Percentiles rank a stretch among this genome's conserved stretches.
phyloP scores from a whole-genome alignment of 64 coral and sea anemone species.

The Actinia equina region DNA sequence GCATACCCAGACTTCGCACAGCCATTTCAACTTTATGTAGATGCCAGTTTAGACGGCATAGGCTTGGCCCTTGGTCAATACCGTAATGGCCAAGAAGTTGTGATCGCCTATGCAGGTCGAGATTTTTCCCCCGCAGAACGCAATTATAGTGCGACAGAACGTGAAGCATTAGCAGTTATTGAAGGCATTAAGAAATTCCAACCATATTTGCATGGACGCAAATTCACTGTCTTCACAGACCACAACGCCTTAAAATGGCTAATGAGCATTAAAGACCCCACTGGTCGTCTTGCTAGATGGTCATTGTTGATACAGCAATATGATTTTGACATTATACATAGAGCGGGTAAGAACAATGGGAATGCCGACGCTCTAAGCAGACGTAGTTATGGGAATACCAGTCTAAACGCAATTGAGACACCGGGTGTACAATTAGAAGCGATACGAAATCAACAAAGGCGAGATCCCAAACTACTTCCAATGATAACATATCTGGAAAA shows the following conservation, averaged over 20 bases:
- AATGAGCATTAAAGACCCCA: background rate
- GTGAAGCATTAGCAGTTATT: constrained; percentile 16
- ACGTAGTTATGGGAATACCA: background rate
- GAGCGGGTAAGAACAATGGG: background rate
- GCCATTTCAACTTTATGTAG: constrained; percentile 5
- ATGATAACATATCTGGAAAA: background rate
- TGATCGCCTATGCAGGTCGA: constrained; percentile 23
- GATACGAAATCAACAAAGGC: background rate
- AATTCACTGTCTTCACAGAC: constrained; percentile 22
- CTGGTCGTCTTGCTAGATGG: constrained; percentile 20
- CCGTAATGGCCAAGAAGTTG: constrained; percentile 2
- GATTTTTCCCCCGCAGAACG: constrained; percentile 20
- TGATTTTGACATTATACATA: constrained; percentile 24
- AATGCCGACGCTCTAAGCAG: background rate
- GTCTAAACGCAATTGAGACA: background rate
- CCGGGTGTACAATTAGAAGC: background rate
- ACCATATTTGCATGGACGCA: constrained; percentile 9
- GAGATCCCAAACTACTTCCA: background rate
- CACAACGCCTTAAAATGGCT: constrained; percentile 26
- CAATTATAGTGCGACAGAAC: constrained; percentile 12
- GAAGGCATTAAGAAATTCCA: constrained; percentile 30
- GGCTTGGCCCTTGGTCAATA: constrained; percentile 14
- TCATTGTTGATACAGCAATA: constrained; percentile 15
- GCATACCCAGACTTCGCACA: constrained; percentile 14
- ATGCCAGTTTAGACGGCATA: background rate